Base-by-base conservation (phyloP, 2,888 invertebrate species). In the Leucophenga maculata region DNA sequence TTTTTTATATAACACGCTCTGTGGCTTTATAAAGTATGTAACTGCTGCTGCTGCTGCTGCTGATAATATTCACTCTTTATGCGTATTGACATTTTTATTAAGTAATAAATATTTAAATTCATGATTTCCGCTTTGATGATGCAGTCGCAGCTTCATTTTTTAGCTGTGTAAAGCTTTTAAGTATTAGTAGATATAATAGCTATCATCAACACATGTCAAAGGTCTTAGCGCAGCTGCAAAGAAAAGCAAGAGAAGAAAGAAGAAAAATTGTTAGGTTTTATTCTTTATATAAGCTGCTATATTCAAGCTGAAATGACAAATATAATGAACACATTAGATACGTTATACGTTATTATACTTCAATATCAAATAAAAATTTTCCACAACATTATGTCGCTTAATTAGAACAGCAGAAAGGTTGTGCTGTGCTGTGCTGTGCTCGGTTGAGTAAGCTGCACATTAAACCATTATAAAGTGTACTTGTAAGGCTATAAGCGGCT, bases 211-310 rank as follows among this genome's bases (percentile, higher is more conserved):
- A 64, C 62, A 46, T 46, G 46, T 22, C 62, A 64, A 46, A 18
- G 62, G 22, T n/a, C 16, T 83, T 76, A 76, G 73, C 78, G 74
- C 79, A 77, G 75, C 77, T 74, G 66, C 75, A 72, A 60, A 72
- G 72, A 70, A 66, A n/a, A n/a, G n/a, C n/a, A n/a, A n/a, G n/a
- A n/a, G 57, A 46, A 66, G 67, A 11, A 52, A 59, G 8, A 26
- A 22, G 11, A 64, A 22, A 20, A 55, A 26, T 3, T 22, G 26
- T 55, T 6, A 55, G 4, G 8, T 3, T 39, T 6, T 6, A 54
- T 6, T 54, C 20, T 6, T 20, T 22, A 55, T 55, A 26, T 26
- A 4, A 26, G 26, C 26, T 3, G 26, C 2, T 26, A 26, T 4
- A 26, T 26, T 26, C 26, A 26, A 26, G 26, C 4, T 26, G 26